phyloP scores from a whole-genome alignment of 2,113 vertebrate genomes.

The Phoxinus phoxinus region DNA sequence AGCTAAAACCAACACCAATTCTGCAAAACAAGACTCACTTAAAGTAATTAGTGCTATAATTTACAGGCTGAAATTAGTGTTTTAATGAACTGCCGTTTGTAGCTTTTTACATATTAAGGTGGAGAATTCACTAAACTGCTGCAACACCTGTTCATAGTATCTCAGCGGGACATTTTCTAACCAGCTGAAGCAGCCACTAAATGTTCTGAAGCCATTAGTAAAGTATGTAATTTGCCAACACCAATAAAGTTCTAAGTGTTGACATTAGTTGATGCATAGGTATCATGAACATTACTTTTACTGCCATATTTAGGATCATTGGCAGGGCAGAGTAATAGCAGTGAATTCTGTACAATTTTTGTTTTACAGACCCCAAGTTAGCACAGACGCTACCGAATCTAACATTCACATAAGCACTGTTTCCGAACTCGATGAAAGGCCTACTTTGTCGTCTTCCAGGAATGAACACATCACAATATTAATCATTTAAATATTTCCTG shows the following conservation, averaged over 20 bases:
- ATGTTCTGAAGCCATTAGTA: not conserved
- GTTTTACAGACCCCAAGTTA: no score
- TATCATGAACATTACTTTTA: not conserved
- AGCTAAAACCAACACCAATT: not conserved
- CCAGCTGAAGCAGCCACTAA: not conserved
- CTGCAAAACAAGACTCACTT: not conserved
- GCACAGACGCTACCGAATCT: no score
- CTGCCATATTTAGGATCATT: no score
- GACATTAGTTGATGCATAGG: not conserved
- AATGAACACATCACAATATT: no score
- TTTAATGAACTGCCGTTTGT: conserved; percentile 24
- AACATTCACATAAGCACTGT: no score
- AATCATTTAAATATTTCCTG: no score
- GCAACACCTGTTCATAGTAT: not conserved
- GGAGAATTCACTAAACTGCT: not conserved
- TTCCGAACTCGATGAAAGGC: no score
- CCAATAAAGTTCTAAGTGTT: not conserved
- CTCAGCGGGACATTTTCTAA: not conserved
- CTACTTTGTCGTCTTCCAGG: no score
- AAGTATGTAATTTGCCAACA: not conserved
- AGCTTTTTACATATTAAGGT: not conserved
- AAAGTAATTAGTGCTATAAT: conserved; percentile 10
- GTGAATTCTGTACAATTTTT: no score
- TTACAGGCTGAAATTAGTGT: conserved; percentile 9
- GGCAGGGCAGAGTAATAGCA: no score